Base-by-base conservation (phyloP, 1,140 invertebrate species). In the Drosophila gunungcola region DNA sequence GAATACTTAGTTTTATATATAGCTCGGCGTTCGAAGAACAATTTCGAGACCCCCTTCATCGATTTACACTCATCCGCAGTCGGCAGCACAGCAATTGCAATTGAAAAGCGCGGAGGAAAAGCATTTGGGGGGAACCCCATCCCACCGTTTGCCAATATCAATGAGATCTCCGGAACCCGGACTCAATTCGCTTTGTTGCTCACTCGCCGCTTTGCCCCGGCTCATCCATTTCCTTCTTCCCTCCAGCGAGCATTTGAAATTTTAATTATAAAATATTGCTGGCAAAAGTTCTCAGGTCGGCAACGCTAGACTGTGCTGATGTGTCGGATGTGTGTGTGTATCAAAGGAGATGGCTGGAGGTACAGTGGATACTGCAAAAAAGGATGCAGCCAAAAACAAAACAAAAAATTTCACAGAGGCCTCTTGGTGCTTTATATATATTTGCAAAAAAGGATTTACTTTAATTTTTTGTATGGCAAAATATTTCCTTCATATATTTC, bases 251-350 rank as follows among this genome's bases (percentile, higher is more conserved):
- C 74, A 74, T 62, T 83, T 78, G 75, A 78, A 78, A 78, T 78
- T 78, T 78, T 78, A 78, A 78, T 78, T 78, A 78, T 78, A 78
- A 78, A 78, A 78, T 78, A 78, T 78, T 69, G 74, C 74, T 53
- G 63, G 63, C 39, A 76, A 77, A 75, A 75, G 72, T 76, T 76
- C 62, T 52, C 46, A 65, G 55, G 54, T 62, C 36, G 48, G 63
- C 39, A 68, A 58, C 63, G 49, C 43, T 61, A 77, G 63, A 69
- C 55, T 41, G 25, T 42, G 54, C 42, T 74, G 62, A 36, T 63
- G 42, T 41, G 67, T 65, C 21, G 54, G 62, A 48, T 76, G 51
- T 77, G 43, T 55, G 73, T 53, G 16, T 21, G 16, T 13, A 21
- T 57, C 73, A 67, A 75, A 75, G 61, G 41, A 39, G 11, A 21